Evolutionary conservation across 2,113 vertebrate species (phyloP), one percentile per base, ranked within the genome.

Genomic region (Ceyx margarethae): DNA sequence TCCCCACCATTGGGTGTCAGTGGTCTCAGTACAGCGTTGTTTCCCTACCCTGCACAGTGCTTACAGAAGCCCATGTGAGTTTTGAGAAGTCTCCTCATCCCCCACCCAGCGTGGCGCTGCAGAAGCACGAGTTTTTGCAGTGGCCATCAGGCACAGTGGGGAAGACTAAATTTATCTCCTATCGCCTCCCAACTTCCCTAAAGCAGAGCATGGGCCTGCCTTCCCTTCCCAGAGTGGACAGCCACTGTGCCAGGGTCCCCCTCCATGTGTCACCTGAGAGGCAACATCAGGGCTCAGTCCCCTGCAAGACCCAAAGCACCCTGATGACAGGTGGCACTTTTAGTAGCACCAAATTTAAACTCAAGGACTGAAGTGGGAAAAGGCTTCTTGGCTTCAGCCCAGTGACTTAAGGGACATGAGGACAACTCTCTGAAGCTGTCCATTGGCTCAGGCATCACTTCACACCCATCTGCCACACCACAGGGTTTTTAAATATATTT

Each of bases 21-120:
- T 5, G 79, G 15, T 40, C 26, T 26, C 0, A 0, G 25, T 22
- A 31, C 37, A 48, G 54, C 1, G 4, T 28, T 21, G 45, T 29
- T 85, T 22, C 54, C 37, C 22, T 1, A 4, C 28, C 75, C 54
- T 15, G 68, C 35, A 56, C 8, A 1, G 50, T 11, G 35, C 60
- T 85, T 72, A 62, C 0, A 1, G 33, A 62, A 81, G 35, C 57
- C 31, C 91, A 80, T 3, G 1, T 91, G 90, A 95, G 87, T 93
- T 94, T 91, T 89, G 62, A 76, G 95, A 96, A 97, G 93, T 73
- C n/a, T 45, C 60, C 74, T 81, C 40, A 28, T 40, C 22, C 28
- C 9, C 60, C 8, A 29, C 2, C 3, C 23, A 50, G 15, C 2
- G 0, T 1, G 1, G 25, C 1, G 12, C 29, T 42, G 64, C 4